phyloP scores from a whole-genome alignment of 2,113 vertebrate species.

The Bombycilla garrulus region DNA sequence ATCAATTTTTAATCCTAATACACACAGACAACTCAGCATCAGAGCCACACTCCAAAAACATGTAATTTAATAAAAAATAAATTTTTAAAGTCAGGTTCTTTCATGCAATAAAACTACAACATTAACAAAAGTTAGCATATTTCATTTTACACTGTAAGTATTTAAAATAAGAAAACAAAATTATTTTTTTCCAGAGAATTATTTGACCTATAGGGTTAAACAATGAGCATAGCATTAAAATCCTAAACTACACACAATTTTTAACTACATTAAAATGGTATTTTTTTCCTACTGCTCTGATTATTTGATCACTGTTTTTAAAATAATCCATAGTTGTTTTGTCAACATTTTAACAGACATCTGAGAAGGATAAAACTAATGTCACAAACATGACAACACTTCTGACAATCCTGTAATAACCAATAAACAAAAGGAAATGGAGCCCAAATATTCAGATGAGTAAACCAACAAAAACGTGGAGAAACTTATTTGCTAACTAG shows the following conservation, averaged over 20 bases:
- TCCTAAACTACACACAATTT: background rate
- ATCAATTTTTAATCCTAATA: background rate
- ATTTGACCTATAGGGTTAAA: background rate
- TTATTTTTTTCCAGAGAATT: background rate
- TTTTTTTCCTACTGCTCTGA: background rate
- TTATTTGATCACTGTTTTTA: background rate
- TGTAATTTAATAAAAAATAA: background rate
- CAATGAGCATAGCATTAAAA: background rate
- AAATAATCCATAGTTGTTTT: background rate
- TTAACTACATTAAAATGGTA: background rate
- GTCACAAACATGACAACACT: background rate
- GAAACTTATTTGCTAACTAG: background rate
- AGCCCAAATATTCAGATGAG: background rate
- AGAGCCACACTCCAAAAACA: background rate
- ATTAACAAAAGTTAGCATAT: background rate
- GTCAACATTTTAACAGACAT: background rate
- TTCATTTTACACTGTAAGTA: background rate
- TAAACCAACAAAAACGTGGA: background rate
- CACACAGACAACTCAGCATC: background rate
- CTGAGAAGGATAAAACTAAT: background rate
- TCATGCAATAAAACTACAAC: background rate
- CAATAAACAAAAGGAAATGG: background rate
- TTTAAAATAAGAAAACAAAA: background rate
- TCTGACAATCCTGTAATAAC: background rate
- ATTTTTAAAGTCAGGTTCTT: background rate